Evolutionary conservation across 2,888 invertebrate species (phyloP).

Genomic region (Petrophora chlorosata): DNA sequence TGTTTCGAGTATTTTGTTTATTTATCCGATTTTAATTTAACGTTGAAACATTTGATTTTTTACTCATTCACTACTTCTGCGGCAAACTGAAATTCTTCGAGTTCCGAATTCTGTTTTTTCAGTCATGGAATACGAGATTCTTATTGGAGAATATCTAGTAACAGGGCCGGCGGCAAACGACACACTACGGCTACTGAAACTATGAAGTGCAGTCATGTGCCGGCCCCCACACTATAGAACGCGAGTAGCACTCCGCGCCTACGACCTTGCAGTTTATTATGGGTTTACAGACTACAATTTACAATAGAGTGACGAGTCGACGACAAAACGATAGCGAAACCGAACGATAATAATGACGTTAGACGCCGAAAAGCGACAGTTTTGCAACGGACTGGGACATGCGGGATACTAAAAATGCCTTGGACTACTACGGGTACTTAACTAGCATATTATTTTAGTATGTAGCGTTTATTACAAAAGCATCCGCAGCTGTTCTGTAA

Average conservation of each 20-base stretch:
- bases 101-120: neutral
- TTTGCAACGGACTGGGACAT: constrained; percentile 58
- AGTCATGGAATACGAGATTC: constrained; percentile 9
- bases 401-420: constrained; percentile 57
- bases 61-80: neutral
- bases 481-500: constrained; percentile 31
- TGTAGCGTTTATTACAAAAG: constrained; percentile 52
- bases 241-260: constrained; percentile 39
- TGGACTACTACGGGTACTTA: constrained; percentile 40
- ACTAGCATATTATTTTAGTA: constrained; percentile 43
- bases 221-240: constrained; percentile 67
- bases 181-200: constrained; percentile 55
- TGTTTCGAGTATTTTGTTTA: constrained; percentile 25
- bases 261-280: constrained; percentile 81
- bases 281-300: constrained; percentile 78
- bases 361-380: constrained; percentile 54
- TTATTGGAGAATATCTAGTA: neutral
- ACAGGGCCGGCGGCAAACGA: constrained; percentile 16
- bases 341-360: constrained; percentile 63
- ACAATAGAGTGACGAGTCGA: constrained; percentile 77
- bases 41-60: constrained; percentile 17
- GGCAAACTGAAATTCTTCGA: neutral
- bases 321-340: constrained; percentile 75
- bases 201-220: constrained; percentile 63
- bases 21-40: constrained; percentile 15